Percentiles rank a stretch among this genome's conserved stretches.
phyloP scores from a whole-genome alignment of 2,888 invertebrate genomes.

The Steinernema hermaphroditum region DNA sequence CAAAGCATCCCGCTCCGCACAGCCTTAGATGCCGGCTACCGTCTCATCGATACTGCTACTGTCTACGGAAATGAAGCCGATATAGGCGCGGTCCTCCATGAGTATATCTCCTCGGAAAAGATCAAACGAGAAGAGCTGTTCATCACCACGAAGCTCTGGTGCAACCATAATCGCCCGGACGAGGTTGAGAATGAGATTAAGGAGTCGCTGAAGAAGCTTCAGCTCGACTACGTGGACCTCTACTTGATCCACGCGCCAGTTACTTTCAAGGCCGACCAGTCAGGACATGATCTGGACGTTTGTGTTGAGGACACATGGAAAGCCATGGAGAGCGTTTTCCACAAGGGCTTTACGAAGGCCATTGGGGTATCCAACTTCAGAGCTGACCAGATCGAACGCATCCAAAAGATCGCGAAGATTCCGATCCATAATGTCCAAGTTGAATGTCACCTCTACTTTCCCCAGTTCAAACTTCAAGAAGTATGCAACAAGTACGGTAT shows the following conservation, averaged over 20 bases:
- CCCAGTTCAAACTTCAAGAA: constrained; percentile 70
- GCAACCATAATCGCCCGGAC: constrained; percentile 40
- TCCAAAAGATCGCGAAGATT: constrained; percentile 67
- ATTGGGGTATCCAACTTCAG: constrained; percentile 87
- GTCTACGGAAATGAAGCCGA: constrained; percentile 78
- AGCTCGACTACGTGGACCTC: constrained; percentile 51
- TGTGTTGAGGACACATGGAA: constrained; percentile 58
- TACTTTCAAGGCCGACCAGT: not conserved
- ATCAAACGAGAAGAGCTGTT: constrained; percentile 69
- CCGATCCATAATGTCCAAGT: constrained; percentile 51
- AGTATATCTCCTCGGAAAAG: constrained; percentile 71
- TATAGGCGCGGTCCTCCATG: constrained; percentile 74
- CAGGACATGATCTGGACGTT: constrained; percentile 37
- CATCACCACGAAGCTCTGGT: constrained; percentile 56
- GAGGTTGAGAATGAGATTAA: constrained; percentile 44
- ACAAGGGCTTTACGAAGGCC: constrained; percentile 75
- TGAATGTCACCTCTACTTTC: constrained; percentile 65
- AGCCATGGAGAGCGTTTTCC: constrained; percentile 70
- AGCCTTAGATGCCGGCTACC: constrained; percentile 63
- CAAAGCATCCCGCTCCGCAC: constrained; percentile 45
- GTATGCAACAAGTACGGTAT: constrained; percentile 74
- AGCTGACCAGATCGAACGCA: constrained; percentile 75
- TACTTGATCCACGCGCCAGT: constrained; percentile 49
- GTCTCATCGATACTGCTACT: constrained; percentile 75
- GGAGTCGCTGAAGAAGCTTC: constrained; percentile 51